Conservation (phyloP, 2,797 vertebrate genomes). For the Pitangus sulphuratus region DNA sequence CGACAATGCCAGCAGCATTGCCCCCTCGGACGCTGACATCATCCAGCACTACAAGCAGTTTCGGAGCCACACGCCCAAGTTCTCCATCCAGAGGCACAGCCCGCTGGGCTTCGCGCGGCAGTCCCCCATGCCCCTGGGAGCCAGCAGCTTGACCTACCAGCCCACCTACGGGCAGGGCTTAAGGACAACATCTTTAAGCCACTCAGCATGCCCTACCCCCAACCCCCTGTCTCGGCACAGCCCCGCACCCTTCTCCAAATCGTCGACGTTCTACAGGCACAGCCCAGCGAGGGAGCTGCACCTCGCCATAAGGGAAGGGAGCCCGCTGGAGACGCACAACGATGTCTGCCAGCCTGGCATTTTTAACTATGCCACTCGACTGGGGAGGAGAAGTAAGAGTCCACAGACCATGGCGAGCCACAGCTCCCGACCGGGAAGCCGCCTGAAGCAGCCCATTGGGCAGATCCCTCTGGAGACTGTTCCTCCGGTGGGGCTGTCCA, state of each 20-base stretch:
- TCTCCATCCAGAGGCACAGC: conserved; percentile 97
- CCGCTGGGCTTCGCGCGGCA: conserved; percentile 94
- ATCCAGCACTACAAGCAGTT: conserved; percentile 98
- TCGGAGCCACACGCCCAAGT: conserved; percentile 95
- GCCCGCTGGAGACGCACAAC: conserved; percentile 86
- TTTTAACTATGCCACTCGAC: conserved; percentile 90
- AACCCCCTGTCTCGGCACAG: conserved; percentile 93
- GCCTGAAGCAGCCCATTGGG: conserved; percentile 92
- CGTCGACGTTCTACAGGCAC: conserved; percentile 90
- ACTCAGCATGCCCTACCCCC: conserved; percentile 89
- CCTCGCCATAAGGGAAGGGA: conserved; percentile 89
- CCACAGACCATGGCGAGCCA: conserved; percentile 90
- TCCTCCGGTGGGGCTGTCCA: conserved; percentile 93
- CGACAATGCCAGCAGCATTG: conserved; percentile 97
- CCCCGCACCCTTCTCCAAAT: conserved; percentile 92
- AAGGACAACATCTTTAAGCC: conserved; percentile 88
- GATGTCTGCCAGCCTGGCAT: conserved; percentile 89
- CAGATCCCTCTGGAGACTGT: conserved; percentile 90
- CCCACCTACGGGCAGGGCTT: conserved; percentile 88
- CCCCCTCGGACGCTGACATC: conserved; percentile 95
- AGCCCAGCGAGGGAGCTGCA: conserved; percentile 94
- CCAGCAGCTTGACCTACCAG: conserved; percentile 94
- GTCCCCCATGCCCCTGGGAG: conserved; percentile 92
- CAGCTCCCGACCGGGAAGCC: conserved; percentile 89
- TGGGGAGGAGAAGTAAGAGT: conserved; percentile 95